A percentile compares a stretch with the other conserved stretches of the same genome.
Evolutionary conservation across 2,113 vertebrate genomes (phyloP).

Genomic region (Paratilapia polleni): DNA sequence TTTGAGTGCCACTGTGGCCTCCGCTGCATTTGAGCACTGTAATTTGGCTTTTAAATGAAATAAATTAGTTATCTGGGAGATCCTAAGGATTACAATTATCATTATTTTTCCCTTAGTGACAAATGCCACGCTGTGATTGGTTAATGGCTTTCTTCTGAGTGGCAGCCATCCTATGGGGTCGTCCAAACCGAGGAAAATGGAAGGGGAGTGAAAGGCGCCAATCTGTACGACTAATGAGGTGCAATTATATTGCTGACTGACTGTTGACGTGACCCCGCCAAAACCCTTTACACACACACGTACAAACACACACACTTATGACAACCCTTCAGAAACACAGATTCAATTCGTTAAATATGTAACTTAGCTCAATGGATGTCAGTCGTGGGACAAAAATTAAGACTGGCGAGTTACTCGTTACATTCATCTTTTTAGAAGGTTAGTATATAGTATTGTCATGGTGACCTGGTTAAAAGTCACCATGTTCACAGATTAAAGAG

Average conservation of each 20-base stretch:
- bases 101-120: conserved; percentile 71
- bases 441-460: background rate
- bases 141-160: conserved; percentile 76
- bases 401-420: background rate
- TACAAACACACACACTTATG: background rate
- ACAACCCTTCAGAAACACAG: conserved; percentile 5
- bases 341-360: background rate
- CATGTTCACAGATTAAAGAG: background rate
- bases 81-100: conserved; percentile 71
- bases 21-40: conserved; percentile 63
- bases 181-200: conserved; percentile 58
- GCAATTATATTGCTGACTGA: conserved; percentile 68
- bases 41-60: conserved; percentile 79
- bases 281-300: conserved; percentile 15
- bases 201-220: conserved; percentile 64
- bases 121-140: conserved; percentile 75
- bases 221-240: conserved; percentile 72
- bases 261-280: conserved; percentile 63
- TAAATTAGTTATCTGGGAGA: conserved; percentile 75
- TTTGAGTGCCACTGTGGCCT: conserved; percentile 68
- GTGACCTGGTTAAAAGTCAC: background rate
- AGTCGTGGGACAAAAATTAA: background rate
- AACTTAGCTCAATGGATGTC: background rate
- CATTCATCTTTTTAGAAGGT: background rate
- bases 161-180: conserved; percentile 75